Percentiles rank a stretch among this genome's conserved stretches.
Conservation (phyloP, 2,113 vertebrate genomes). For the Taxidea taxus region DNA sequence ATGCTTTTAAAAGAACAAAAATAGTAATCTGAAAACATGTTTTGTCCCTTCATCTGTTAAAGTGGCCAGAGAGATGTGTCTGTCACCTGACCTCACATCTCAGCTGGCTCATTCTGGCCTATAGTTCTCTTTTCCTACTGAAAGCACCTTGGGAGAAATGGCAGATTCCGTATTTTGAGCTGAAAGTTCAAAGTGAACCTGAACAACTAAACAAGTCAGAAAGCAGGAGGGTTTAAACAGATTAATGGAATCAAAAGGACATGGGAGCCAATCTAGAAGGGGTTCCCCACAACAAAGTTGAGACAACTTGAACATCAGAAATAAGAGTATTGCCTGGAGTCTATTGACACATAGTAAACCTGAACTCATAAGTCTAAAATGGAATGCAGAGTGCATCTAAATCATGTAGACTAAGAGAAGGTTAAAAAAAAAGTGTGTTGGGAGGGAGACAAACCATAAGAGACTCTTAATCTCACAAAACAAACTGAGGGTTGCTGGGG, state of each 20-base stretch:
- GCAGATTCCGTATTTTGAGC: background rate
- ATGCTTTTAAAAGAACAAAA: constrained; percentile 5
- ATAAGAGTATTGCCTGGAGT: background rate
- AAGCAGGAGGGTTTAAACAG: background rate
- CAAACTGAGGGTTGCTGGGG: too few relatives aligned
- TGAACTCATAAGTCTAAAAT: background rate
- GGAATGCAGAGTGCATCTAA: background rate
- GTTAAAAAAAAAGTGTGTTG: background rate
- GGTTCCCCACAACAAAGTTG: too few relatives aligned
- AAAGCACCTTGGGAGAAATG: background rate
- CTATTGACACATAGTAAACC: background rate
- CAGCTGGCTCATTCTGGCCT: background rate
- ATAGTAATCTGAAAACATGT: background rate
- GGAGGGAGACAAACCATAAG: too few relatives aligned
- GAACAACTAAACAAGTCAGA: background rate
- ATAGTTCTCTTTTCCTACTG: background rate
- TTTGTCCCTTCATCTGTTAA: background rate
- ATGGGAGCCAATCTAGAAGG: background rate
- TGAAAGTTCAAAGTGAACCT: background rate
- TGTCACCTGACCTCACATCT: background rate
- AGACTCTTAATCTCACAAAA: too few relatives aligned
- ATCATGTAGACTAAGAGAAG: background rate
- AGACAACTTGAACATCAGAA: background rate
- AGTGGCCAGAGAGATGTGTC: background rate
- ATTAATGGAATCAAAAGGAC: background rate